phyloP scores from a whole-genome alignment of 2,888 invertebrate species.

The Rhagonycha lutea region DNA sequence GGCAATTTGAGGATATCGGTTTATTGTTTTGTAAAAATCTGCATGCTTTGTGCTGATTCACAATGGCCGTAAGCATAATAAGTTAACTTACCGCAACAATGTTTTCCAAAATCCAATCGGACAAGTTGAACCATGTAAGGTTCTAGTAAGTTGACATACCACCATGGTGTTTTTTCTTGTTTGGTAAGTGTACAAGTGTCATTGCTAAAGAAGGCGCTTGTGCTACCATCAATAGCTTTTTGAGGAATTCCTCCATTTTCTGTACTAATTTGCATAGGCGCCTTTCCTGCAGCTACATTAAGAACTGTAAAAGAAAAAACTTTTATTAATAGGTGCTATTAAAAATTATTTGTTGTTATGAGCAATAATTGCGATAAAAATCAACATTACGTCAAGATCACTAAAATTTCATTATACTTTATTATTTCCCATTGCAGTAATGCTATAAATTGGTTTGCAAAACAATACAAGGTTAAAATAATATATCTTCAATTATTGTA shows the following conservation, averaged over 20 bases:
- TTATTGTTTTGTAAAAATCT: too few relatives aligned
- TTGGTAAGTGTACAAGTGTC: slow-evolving; percentile 89
- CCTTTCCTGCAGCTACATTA: slow-evolving; percentile 93
- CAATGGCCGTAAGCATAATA: too few relatives aligned
- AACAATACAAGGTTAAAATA: neutral
- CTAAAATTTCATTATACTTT: neutral
- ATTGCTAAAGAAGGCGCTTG: slow-evolving; percentile 76
- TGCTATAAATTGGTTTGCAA: neutral
- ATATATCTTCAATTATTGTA: neutral
- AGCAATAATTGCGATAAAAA: neutral
- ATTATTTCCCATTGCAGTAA: neutral
- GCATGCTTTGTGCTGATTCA: too few relatives aligned
- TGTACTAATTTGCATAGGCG: slow-evolving; percentile 90
- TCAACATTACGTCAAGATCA: too few relatives aligned
- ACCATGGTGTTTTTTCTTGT: slow-evolving; percentile 86
- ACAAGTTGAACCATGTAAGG: slow-evolving; percentile 95
- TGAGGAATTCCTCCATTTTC: slow-evolving; percentile 85
- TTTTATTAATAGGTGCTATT: slow-evolving; percentile 3
- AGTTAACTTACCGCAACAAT: slow-evolving; percentile 80
- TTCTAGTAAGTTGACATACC: slow-evolving; percentile 92
- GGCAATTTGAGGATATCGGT: neutral
- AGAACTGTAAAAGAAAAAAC: slow-evolving; percentile 67
- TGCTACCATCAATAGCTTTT: slow-evolving; percentile 89
- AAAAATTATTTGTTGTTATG: neutral
- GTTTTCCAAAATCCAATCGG: slow-evolving; percentile 86